phyloP scores from a whole-genome alignment of 2,888 invertebrate species.

The Apodemia zela region DNA sequence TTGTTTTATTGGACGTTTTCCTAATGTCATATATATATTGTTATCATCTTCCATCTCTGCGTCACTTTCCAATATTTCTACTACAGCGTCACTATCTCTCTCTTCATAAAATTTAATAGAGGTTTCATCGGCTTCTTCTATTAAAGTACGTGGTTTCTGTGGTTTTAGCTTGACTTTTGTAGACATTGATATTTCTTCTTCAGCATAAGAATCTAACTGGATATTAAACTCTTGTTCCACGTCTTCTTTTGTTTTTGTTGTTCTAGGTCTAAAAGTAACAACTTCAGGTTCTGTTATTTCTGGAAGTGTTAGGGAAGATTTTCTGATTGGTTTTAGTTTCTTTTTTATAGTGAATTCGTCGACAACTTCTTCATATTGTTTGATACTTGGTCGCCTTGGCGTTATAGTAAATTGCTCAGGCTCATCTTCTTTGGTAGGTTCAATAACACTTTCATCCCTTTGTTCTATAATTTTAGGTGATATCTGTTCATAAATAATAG shows the following conservation, averaged over 20 bases:
- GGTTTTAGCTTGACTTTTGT: constrained; percentile 90
- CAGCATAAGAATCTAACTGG: constrained; percentile 90
- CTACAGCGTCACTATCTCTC: constrained; percentile 46
- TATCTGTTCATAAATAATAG: constrained; percentile 31
- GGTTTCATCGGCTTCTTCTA: constrained; percentile 88
- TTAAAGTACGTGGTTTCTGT: constrained; percentile 85
- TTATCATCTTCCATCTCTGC: constrained; percentile 65
- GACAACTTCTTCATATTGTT: constrained; percentile 74
- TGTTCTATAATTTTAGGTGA: not conserved
- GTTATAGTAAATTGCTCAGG: constrained; percentile 67
- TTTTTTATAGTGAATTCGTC: constrained; percentile 87
- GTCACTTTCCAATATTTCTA: constrained; percentile 71
- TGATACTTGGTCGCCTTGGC: constrained; percentile 62
- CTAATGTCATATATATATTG: constrained; percentile 58
- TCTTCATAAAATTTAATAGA: constrained; percentile 84
- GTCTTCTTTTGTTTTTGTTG: constrained; percentile 89
- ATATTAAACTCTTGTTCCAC: constrained; percentile 95
- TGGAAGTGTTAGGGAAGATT: constrained; percentile 83
- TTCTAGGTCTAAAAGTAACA: constrained; percentile 89
- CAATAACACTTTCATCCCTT: constrained; percentile 32
- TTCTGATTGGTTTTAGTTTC: constrained; percentile 84
- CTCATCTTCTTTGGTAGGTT: constrained; percentile 41
- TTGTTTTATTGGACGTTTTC: constrained; percentile 56
- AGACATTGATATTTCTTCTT: constrained; percentile 93
- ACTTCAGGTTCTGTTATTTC: constrained; percentile 88